These are phyloP conservation scores for Empidonax traillii DNA, from an alignment of 2,113 vertebrate genomes.

Conservation along the genomic window DNA sequence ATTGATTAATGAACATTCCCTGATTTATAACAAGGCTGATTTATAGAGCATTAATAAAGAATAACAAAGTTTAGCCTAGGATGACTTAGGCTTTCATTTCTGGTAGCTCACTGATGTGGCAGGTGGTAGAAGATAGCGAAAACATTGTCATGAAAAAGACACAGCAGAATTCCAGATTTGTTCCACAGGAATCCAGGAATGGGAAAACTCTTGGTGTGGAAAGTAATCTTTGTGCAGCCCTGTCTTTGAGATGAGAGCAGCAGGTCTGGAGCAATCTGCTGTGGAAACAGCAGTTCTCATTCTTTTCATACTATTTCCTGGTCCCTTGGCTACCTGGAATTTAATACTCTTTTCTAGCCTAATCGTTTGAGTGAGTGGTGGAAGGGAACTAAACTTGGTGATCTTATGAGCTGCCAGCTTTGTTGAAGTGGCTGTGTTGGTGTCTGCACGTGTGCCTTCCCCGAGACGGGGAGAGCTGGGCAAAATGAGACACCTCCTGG, in stretches of 20 bases:
- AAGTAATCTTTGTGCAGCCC: constrained; percentile 34
- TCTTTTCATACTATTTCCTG: constrained; percentile 21
- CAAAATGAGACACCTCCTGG: constrained; percentile 60
- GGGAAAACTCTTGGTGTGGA: constrained; percentile 41
- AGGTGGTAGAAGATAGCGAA: constrained; percentile 63
- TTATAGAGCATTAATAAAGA: constrained; percentile 70
- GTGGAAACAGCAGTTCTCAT: constrained; percentile 28
- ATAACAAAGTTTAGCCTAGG: constrained; percentile 64
- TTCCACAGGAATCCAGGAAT: constrained; percentile 66
- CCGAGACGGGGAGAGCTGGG: not conserved
- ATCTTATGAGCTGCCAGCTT: constrained; percentile 47
- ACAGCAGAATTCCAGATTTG: constrained; percentile 32
- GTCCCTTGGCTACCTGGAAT: not conserved
- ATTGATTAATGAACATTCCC: constrained; percentile 69
- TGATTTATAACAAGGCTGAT: constrained; percentile 64
- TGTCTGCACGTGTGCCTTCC: not conserved
- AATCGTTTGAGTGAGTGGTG: not conserved
- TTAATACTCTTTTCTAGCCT: constrained; percentile 20
- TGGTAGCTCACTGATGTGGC: constrained; percentile 62
- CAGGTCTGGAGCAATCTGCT: constrained; percentile 51
- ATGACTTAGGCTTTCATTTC: constrained; percentile 70
- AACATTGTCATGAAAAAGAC: constrained; percentile 48
- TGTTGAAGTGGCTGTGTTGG: not conserved
- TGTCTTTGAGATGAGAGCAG: constrained; percentile 50
- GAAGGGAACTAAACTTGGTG: not conserved